Percentiles rank a stretch among this genome's conserved stretches.
Conservation (phyloP, 2,113 vertebrate species). For the Thinocorus orbignyianus region DNA sequence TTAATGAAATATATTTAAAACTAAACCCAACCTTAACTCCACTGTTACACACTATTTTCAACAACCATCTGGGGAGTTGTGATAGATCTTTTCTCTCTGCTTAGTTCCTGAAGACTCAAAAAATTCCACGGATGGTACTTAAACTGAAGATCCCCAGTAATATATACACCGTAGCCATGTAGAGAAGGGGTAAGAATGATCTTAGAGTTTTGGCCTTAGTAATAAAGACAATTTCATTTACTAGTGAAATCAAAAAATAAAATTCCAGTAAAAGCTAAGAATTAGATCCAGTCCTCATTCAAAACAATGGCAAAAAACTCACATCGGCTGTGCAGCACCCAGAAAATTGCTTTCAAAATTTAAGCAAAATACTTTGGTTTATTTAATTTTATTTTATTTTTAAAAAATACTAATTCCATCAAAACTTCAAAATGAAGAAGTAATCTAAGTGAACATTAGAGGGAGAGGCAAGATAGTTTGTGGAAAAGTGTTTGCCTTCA, state of each 20-base stretch:
- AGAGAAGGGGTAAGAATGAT: neutral
- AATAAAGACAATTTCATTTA: neutral
- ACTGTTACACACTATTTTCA: neutral
- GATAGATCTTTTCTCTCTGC: constrained; percentile 27
- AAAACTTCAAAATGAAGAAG: neutral
- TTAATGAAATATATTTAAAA: constrained; percentile 16
- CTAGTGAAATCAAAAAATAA: neutral
- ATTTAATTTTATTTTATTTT: neutral
- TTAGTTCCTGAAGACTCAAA: constrained; percentile 19
- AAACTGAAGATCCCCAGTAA: neutral
- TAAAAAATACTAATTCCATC: neutral
- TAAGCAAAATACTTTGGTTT: neutral
- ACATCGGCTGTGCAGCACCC: neutral
- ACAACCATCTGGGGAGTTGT: neutral
- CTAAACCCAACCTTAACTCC: neutral
- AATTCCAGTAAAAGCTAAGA: neutral
- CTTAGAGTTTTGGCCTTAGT: neutral
- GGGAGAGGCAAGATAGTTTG: neutral
- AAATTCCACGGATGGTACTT: neutral
- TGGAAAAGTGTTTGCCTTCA: neutral
- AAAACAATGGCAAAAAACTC: neutral
- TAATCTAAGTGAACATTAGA: neutral
- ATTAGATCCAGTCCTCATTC: neutral
- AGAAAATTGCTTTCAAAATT: neutral
- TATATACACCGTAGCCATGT: neutral